Evolutionary conservation across 2,113 vertebrate genomes (phyloP).

Genomic region (Arothron firmamentum): DNA sequence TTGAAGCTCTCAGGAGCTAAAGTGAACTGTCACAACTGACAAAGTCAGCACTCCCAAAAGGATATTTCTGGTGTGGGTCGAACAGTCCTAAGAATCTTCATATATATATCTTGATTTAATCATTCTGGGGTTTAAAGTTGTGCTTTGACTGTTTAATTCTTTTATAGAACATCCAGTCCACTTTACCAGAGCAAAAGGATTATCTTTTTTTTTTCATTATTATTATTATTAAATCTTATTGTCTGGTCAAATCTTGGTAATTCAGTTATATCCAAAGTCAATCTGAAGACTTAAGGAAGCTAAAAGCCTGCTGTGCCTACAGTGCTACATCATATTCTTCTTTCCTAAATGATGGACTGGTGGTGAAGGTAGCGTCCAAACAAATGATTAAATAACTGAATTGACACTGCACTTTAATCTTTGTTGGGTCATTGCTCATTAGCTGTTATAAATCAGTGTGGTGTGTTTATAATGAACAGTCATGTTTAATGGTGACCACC

Average conservation of each 20-base stretch:
- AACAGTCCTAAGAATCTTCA: slow-evolving; percentile 31
- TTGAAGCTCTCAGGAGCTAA: slow-evolving; percentile 92
- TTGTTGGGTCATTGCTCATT: slow-evolving; percentile 16
- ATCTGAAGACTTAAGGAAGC: slow-evolving; percentile 49
- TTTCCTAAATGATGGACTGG: slow-evolving; percentile 30
- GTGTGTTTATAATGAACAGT: neutral
- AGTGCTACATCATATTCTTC: slow-evolving; percentile 40
- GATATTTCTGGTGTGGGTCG: slow-evolving; percentile 42
- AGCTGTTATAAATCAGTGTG: slow-evolving; percentile 7
- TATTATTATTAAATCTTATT: slow-evolving; percentile 35
- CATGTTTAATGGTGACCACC: slow-evolving; percentile 15
- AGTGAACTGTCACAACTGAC: slow-evolving; percentile 19
- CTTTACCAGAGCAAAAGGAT: slow-evolving; percentile 18
- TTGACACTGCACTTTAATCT: slow-evolving; percentile 11
- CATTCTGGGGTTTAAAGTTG: slow-evolving; percentile 38
- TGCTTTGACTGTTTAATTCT: slow-evolving; percentile 28
- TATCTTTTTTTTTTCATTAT: slow-evolving; percentile 35
- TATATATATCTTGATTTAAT: slow-evolving; percentile 42
- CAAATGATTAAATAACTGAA: slow-evolving; percentile 20
- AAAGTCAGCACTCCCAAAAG: slow-evolving; percentile 20
- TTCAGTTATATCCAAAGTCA: slow-evolving; percentile 61
- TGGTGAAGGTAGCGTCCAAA: slow-evolving; percentile 32
- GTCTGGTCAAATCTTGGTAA: slow-evolving; percentile 21
- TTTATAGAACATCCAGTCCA: slow-evolving; percentile 16
- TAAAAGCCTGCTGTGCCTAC: slow-evolving; percentile 66